Evolutionary conservation across 2,113 vertebrate species (phyloP).

Genomic region (Rhipidura dahli): DNA sequence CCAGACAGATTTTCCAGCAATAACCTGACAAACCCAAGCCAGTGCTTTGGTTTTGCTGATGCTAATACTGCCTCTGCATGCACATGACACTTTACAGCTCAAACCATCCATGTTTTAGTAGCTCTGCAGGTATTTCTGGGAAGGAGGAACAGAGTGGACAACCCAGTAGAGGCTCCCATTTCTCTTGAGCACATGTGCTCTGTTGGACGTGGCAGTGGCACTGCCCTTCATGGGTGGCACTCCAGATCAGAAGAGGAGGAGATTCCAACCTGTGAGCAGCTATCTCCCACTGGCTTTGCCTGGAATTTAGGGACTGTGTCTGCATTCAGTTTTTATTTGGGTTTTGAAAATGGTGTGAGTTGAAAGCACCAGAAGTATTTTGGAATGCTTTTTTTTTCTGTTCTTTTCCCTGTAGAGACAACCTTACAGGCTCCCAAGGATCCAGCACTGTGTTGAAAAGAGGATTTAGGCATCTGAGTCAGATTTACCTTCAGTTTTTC

Average conservation of each 20-base stretch:
- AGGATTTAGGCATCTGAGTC: not conserved
- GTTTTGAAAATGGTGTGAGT: not conserved
- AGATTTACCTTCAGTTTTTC: not conserved
- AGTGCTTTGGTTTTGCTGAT: not conserved
- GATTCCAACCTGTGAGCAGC: fast-evolving
- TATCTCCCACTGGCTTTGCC: not conserved
- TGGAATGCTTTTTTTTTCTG: not conserved
- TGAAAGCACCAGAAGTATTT: not conserved
- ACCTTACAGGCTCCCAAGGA: not conserved
- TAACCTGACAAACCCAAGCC: not conserved
- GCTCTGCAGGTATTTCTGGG: not conserved
- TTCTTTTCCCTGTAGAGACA: not conserved
- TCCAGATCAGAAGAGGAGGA: not conserved
- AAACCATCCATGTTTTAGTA: not conserved
- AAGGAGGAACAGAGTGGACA: not conserved
- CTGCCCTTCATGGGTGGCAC: not conserved
- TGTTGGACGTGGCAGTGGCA: fast-evolving
- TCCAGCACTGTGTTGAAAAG: not conserved
- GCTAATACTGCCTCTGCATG: not conserved
- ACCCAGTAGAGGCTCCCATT: not conserved
- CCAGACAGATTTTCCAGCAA: not conserved
- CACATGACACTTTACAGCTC: fast-evolving
- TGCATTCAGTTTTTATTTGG: not conserved
- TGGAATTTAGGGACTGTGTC: not conserved
- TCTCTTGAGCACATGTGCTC: fast-evolving